Evolutionary conservation across 1,140 invertebrate species (phyloP), one percentile per base, ranked within the genome.

Genomic region (Oryzaephilus surinamensis): DNA sequence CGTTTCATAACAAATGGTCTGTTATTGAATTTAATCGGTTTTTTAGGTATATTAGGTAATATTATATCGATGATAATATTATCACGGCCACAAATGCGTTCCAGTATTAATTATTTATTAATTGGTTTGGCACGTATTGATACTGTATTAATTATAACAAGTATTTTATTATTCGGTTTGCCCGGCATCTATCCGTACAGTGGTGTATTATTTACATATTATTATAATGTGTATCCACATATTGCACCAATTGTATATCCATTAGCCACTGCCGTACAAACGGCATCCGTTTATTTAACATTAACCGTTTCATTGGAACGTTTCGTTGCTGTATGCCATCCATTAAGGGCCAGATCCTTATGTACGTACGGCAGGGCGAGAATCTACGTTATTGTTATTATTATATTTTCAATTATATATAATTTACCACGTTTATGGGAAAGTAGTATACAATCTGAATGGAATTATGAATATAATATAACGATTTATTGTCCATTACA

Each of bases 241-340:
- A 74, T 91, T 43, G 84, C 87, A 10, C 78, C 79, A 1, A 77
- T 81, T 41, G 72, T 90, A 3, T 97, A 88, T 61, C 91, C 92
- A 1, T 61, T 95, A 8, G 88, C 84, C 1, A 74, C 88, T 51
- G 84, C 84, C 4, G 84, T 88, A 10, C 92, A 90, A 61, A 94
- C 91, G 23, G 89, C 88, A 17, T 92, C 89, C 11, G 88, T 95
- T 28, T 98, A 96, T 69, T 72, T 96, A 45, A 97, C 94, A 0
- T 75, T 97, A 29, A 89, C 88, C 1, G 94, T 97, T 23, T 97
- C 94, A 0, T 72, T 96, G 48, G 94, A 98, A 63, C 73, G 94
- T 29, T 97, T 92, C 66, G 85, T 97, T 24, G 94, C 93, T 1
- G 94, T 98, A 0, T 97, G 93, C 58, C 88, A 95, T 63, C 93